phyloP scores from a whole-genome alignment of 2,113 vertebrate genomes.

The Cyphomyrus discorhynchus region DNA sequence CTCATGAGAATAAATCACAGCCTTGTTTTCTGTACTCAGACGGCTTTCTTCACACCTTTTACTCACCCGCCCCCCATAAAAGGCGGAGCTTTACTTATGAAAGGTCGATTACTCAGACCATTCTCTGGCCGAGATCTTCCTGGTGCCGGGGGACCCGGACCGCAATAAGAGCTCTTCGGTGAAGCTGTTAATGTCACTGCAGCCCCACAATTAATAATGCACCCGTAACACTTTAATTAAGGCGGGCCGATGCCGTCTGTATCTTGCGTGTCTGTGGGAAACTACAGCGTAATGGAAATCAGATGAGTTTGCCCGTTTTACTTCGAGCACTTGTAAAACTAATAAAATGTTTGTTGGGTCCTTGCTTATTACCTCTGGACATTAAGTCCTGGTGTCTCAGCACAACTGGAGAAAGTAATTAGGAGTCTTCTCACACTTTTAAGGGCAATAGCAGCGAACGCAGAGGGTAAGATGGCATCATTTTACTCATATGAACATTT shows the following conservation, averaged over 20 bases:
- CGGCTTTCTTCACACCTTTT: not conserved
- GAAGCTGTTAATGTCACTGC: not conserved
- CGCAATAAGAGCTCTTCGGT: not conserved
- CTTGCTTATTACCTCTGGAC: not conserved
- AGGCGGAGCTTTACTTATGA: not conserved
- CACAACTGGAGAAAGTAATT: not conserved
- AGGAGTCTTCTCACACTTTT: not conserved
- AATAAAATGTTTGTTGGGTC: not conserved
- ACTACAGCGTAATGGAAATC: not conserved
- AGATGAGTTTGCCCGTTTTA: not conserved
- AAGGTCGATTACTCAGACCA: slow-evolving; percentile 8
- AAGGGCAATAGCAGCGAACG: not conserved
- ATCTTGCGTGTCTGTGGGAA: not conserved
- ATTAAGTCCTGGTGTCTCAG: not conserved
- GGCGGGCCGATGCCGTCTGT: not conserved
- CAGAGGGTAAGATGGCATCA: not conserved
- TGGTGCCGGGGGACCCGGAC: not conserved
- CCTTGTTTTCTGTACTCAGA: not conserved
- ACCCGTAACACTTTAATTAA: not conserved
- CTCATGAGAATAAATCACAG: not conserved
- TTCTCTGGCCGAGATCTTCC: not conserved
- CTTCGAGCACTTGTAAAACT: not conserved
- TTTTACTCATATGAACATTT: not conserved
- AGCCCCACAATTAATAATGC: not conserved
- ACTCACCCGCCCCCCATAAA: not conserved